phyloP scores from a whole-genome alignment of 2,797 vertebrate genomes.

The Thamnophis elegans region DNA sequence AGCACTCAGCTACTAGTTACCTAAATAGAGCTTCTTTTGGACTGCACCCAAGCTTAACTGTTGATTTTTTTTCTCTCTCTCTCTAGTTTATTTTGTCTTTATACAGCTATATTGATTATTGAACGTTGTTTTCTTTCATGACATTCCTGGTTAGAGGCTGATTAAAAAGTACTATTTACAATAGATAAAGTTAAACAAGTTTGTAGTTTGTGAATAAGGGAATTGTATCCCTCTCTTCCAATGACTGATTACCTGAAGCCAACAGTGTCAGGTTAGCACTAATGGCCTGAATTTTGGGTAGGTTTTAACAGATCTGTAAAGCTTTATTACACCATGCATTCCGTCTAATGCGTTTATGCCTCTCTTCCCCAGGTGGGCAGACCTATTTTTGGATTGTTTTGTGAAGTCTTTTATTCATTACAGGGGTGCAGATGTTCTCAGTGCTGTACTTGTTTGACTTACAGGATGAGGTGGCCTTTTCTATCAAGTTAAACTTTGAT shows the following conservation, averaged over 20 bases:
- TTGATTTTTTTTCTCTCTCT: not conserved
- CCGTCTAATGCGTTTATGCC: not conserved
- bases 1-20: not conserved
- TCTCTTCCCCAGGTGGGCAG: not conserved
- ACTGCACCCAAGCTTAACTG: not conserved
- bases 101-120: not conserved
- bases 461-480: not conserved
- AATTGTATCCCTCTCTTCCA: not conserved
- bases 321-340: not conserved
- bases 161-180: not conserved
- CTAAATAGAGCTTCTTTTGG: not conserved
- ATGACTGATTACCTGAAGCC: not conserved
- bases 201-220: not conserved
- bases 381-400: constrained; percentile 1
- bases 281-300: not conserved
- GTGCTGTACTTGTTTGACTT: not conserved
- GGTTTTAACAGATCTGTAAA: not conserved
- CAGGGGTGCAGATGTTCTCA: not conserved
- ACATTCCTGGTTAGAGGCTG: not conserved
- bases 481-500: not conserved
- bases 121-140: not conserved
- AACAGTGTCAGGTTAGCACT: not conserved
- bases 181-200: not conserved
- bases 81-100: not conserved
- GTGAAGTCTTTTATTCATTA: constrained; percentile 13